phyloP scores from a whole-genome alignment of 2,888 invertebrate genomes.

The Trissonchulus latispiculum region DNA sequence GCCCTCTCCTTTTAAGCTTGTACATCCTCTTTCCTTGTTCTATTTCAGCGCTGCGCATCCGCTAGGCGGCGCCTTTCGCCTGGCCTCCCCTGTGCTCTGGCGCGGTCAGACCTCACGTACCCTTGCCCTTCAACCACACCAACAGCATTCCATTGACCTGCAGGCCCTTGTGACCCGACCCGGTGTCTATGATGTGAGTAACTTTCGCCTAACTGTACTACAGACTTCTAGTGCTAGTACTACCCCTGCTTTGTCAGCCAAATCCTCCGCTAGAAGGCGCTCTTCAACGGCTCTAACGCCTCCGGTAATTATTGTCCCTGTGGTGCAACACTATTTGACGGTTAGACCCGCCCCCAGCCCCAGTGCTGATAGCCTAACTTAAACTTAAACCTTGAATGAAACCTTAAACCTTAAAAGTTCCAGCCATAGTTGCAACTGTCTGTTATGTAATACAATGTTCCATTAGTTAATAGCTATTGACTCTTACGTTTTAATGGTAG shows the following conservation, averaged over 20 bases:
- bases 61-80: background rate
- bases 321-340: background rate
- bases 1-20: too few relatives aligned
- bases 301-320: background rate
- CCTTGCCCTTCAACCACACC: background rate
- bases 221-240: background rate
- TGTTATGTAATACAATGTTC: too few relatives aligned
- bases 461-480: too few relatives aligned
- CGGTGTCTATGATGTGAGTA: conserved; percentile 16
- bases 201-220: background rate
- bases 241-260: background rate
- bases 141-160: background rate
- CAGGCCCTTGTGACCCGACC: background rate
- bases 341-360: too few relatives aligned
- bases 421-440: too few relatives aligned
- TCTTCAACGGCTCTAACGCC: too few relatives aligned
- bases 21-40: too few relatives aligned
- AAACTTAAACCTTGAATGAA: too few relatives aligned
- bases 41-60: background rate
- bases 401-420: too few relatives aligned
- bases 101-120: background rate
- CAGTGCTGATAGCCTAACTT: too few relatives aligned
- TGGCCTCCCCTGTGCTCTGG: background rate
- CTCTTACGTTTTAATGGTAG: too few relatives aligned
- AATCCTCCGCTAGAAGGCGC: background rate